Percentiles rank a stretch among this genome's conserved stretches.
phyloP scores from a whole-genome alignment of 2,888 invertebrate genomes.

The Tipula unca region DNA sequence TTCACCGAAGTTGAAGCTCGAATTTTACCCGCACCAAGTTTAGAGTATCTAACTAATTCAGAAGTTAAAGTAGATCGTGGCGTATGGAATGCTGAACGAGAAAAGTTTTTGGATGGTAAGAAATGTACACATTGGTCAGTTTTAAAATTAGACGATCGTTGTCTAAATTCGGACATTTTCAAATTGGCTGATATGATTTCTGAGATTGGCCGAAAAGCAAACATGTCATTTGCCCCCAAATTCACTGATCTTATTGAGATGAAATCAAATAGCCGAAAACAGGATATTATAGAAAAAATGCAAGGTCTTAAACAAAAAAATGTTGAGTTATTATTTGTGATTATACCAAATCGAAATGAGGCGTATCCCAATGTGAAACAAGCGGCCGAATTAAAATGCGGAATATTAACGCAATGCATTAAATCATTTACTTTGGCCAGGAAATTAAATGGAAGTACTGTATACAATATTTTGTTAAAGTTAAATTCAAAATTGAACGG shows the following conservation, averaged over 20 bases:
- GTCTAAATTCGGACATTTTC: constrained; percentile 27
- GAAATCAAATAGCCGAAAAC: neutral
- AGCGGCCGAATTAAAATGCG: constrained; percentile 56
- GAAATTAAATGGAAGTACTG: constrained; percentile 51
- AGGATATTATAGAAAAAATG: neutral
- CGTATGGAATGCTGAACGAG: constrained; percentile 37
- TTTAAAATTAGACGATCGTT: constrained; percentile 30
- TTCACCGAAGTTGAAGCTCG: constrained; percentile 74
- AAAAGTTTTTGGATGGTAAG: constrained; percentile 36
- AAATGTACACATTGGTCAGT: constrained; percentile 42
- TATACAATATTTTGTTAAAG: constrained; percentile 62
- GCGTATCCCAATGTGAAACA: constrained; percentile 52
- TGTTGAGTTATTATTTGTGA: constrained; percentile 34
- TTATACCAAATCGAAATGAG: constrained; percentile 46
- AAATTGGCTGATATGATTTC: constrained; percentile 34
- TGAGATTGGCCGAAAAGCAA: constrained; percentile 22
- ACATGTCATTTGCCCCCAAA: neutral
- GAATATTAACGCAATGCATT: constrained; percentile 67
- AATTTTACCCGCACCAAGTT: constrained; percentile 63
- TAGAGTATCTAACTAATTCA: constrained; percentile 48
- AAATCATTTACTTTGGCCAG: constrained; percentile 45
- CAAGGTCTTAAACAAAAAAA: neutral
- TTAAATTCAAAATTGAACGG: constrained; percentile 78
- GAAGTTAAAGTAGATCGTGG: constrained; percentile 28
- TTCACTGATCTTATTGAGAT: neutral